These are phyloP conservation scores for Cheirogaleus medius DNA, from an alignment of 2,113 vertebrate species.

Conservation along the genomic window DNA sequence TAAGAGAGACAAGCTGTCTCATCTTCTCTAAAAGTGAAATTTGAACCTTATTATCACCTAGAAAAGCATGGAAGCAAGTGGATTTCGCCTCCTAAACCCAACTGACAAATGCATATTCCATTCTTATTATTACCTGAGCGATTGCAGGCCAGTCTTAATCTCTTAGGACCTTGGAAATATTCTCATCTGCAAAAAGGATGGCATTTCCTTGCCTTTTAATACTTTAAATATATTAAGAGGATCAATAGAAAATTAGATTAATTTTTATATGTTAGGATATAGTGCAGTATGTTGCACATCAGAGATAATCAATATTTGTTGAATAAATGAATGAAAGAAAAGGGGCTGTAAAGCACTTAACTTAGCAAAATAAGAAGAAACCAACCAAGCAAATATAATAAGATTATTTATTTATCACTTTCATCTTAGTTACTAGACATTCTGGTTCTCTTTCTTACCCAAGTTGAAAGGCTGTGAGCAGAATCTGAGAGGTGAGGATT, in stretches of 20 bases:
- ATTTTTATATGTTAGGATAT: neutral
- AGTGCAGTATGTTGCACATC: neutral
- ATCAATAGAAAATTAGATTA: conserved; percentile 34
- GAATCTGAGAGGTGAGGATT: neutral
- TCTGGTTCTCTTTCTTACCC: neutral
- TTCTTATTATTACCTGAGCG: neutral
- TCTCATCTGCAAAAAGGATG: neutral
- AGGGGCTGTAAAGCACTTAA: neutral
- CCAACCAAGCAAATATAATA: neutral
- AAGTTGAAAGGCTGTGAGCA: neutral
- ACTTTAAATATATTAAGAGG: conserved; percentile 23
- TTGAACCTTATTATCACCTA: neutral
- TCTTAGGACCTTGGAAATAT: neutral
- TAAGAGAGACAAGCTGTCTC: neutral
- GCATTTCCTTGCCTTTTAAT: neutral
- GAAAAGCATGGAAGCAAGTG: neutral
- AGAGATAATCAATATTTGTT: neutral
- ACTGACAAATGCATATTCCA: neutral
- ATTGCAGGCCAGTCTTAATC: neutral
- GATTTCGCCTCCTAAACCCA: neutral
- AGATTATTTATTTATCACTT: conserved; percentile 29
- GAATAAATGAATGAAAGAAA: conserved; percentile 28
- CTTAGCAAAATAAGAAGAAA: conserved; percentile 9
- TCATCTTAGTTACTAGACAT: neutral
- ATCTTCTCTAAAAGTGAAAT: neutral